Conservation (phyloP, 2,113 vertebrate species). For the Chitala chitala region DNA sequence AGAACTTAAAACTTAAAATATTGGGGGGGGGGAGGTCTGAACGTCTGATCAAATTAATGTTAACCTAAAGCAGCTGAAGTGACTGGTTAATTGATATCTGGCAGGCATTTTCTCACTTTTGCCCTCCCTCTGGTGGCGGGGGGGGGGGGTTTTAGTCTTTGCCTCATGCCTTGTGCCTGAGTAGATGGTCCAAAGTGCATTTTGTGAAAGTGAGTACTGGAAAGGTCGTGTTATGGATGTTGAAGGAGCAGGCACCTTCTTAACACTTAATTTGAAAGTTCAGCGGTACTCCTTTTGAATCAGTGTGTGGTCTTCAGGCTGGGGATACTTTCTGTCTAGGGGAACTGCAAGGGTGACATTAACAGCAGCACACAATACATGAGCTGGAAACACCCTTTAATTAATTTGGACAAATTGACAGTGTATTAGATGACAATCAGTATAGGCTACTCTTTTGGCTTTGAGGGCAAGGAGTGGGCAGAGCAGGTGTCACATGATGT, state of each 20-base stretch:
- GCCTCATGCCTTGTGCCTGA: background rate
- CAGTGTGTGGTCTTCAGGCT: background rate
- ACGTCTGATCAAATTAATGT: background rate
- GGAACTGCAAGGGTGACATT: background rate
- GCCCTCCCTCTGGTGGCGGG: background rate
- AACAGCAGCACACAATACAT: background rate
- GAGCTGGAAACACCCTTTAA: background rate
- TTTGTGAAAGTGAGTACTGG: background rate
- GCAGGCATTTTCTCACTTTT: background rate
- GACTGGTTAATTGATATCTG: constrained; percentile 8
- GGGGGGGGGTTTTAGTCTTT: too few species aligned
- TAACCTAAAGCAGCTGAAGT: background rate
- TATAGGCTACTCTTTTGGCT: background rate
- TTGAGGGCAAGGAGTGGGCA: background rate
- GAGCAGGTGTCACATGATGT: background rate
- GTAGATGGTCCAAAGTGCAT: background rate
- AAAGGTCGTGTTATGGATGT: background rate
- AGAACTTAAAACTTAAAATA: background rate
- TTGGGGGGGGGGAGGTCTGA: too few species aligned
- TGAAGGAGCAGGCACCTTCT: background rate
- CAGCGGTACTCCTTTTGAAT: background rate
- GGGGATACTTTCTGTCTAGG: background rate
- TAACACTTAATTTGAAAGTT: background rate
- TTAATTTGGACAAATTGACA: background rate
- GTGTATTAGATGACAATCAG: background rate